Percentiles rank a stretch among this genome's conserved stretches.
Conservation (phyloP, 2,797 vertebrate species). For the Petrocephalus sullivani region DNA sequence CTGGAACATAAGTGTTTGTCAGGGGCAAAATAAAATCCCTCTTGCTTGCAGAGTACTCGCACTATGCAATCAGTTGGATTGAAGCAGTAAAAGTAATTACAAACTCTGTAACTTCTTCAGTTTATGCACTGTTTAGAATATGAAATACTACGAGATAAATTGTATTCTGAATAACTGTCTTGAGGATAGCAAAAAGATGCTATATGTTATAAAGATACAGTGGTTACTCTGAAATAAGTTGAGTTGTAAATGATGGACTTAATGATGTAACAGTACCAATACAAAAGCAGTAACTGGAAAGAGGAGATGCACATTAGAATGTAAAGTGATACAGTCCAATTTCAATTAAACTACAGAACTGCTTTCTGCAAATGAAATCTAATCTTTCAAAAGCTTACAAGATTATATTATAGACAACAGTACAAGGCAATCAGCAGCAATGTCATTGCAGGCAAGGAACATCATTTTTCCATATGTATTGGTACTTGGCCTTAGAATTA, state of each 20-base stretch:
- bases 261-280: not conserved
- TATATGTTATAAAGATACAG: not conserved
- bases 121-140: not conserved
- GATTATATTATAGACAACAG: not conserved
- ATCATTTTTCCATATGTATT: not conserved
- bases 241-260: not conserved
- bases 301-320: not conserved
- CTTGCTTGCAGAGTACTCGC: not conserved
- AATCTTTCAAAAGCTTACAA: not conserved
- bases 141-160: not conserved
- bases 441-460: not conserved
- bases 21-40: not conserved
- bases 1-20: slow-evolving; percentile 9
- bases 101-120: not conserved
- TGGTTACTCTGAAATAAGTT: not conserved
- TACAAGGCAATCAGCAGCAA: not conserved
- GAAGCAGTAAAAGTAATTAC: not conserved
- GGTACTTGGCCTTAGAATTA: not conserved
- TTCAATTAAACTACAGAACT: not conserved
- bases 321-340: not conserved
- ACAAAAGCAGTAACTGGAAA: not conserved
- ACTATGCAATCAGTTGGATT: not conserved
- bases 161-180: not conserved
- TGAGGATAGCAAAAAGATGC: not conserved
- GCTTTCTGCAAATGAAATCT: not conserved